Evolutionary conservation across 2,888 invertebrate genomes (phyloP).

Genomic region (Caenorhabditis sp.): DNA sequence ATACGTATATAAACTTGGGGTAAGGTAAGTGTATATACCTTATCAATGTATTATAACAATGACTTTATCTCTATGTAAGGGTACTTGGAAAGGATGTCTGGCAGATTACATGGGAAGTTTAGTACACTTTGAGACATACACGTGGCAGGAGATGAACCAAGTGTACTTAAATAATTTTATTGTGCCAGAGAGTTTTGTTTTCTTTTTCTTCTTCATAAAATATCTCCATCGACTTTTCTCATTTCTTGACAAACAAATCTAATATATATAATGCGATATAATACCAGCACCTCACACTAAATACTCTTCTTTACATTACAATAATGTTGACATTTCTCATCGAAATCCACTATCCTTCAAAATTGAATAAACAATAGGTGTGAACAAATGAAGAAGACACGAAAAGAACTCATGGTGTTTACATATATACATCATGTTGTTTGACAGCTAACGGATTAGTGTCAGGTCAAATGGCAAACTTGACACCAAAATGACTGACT

Average conservation of each 20-base stretch:
- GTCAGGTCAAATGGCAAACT: not conserved
- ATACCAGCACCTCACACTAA: not conserved
- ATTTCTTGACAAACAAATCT: not conserved
- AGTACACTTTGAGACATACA: not conserved
- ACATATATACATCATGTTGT: not conserved
- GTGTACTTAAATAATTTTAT: not conserved
- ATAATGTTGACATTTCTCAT: constrained; percentile 1
- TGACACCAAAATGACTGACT: not conserved
- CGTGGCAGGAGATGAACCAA: not conserved
- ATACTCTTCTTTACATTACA: no score
- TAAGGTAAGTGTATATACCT: no score
- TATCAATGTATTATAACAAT: no score
- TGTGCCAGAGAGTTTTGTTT: no score
- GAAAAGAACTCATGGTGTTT: not conserved
- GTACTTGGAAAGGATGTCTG: not conserved
- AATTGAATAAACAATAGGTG: not conserved
- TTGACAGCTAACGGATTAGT: not conserved
- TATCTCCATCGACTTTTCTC: no score
- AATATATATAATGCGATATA: not conserved
- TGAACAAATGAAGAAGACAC: not conserved
- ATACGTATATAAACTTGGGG: no score
- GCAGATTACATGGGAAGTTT: not conserved
- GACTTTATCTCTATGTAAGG: no score
- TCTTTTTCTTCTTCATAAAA: no score
- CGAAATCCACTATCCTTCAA: not conserved